Percentiles rank a stretch among this genome's conserved stretches.
Conservation (phyloP, 2,113 vertebrate species). For the Marmota monax region DNA sequence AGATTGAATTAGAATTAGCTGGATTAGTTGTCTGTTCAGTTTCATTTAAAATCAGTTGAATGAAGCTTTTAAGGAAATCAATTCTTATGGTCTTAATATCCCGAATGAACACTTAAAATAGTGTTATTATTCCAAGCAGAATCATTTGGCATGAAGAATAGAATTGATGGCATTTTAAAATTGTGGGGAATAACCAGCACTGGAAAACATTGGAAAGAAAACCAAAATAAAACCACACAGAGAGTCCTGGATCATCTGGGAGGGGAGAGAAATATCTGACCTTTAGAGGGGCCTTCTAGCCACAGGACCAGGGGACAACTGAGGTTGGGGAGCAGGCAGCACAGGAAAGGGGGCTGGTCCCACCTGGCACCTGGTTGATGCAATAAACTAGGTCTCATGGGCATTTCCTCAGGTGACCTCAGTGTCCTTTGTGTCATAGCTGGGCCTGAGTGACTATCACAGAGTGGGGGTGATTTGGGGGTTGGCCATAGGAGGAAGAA, state of each 20-base stretch:
- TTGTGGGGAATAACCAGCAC: not conserved
- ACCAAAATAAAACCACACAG: not conserved
- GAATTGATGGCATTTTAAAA: constrained; percentile 35
- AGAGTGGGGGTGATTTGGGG: not conserved
- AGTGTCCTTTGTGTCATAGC: not conserved
- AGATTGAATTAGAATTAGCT: constrained; percentile 35
- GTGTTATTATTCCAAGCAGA: constrained; percentile 56
- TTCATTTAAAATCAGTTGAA: constrained; percentile 51
- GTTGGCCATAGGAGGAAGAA: fast-evolving
- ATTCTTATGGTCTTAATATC: not conserved
- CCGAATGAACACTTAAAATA: not conserved
- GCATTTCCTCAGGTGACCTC: not conserved
- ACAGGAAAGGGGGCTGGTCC: not conserved
- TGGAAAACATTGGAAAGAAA: constrained; percentile 3
- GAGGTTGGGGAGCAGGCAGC: not conserved
- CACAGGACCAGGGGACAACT: not conserved
- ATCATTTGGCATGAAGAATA: constrained; percentile 35
- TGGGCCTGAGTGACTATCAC: not conserved
- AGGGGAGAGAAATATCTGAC: not conserved
- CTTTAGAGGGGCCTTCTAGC: not conserved
- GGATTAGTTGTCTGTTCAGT: not conserved
- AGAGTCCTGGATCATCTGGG: not conserved
- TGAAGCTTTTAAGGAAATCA: constrained; percentile 52
- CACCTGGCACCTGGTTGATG: not conserved
- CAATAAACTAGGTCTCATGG: not conserved